Percentiles rank a stretch among this genome's conserved stretches.
phyloP scores from a whole-genome alignment of 2,797 vertebrate genomes.

The Lithobates pipiens region DNA sequence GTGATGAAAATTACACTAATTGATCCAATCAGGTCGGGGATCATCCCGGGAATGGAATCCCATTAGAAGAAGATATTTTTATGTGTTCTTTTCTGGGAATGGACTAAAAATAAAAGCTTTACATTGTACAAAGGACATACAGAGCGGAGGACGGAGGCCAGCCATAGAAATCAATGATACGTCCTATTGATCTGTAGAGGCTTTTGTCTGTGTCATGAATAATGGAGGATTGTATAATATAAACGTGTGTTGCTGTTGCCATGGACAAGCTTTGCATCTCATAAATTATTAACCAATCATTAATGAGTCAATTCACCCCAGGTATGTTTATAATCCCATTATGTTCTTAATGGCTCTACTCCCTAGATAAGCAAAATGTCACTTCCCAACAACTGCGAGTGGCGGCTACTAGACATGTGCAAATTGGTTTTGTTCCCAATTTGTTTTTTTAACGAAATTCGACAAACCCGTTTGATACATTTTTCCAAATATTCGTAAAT shows the following conservation, averaged over 20 bases:
- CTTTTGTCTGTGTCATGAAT: constrained; percentile 24
- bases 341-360: too few relatives aligned
- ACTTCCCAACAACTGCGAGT: too few relatives aligned
- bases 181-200: not conserved
- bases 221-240: not conserved
- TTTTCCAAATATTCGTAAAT: too few relatives aligned
- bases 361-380: too few relatives aligned
- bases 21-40: not conserved
- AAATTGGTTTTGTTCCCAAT: too few relatives aligned
- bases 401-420: too few relatives aligned
- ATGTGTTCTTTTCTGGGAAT: not conserved
- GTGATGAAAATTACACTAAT: not conserved
- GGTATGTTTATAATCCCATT: too few relatives aligned
- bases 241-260: not conserved
- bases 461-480: too few relatives aligned
- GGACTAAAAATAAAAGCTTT: not conserved
- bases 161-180: not conserved
- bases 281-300: not conserved
- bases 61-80: not conserved
- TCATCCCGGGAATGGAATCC: too few relatives aligned
- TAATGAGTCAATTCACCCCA: too few relatives aligned
- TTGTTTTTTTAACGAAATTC: too few relatives aligned
- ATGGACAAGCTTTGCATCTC: not conserved
- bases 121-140: not conserved
- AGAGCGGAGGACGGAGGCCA: not conserved